Conservation (phyloP, 2,113 vertebrate genomes). For the Apodemus sylvaticus region DNA sequence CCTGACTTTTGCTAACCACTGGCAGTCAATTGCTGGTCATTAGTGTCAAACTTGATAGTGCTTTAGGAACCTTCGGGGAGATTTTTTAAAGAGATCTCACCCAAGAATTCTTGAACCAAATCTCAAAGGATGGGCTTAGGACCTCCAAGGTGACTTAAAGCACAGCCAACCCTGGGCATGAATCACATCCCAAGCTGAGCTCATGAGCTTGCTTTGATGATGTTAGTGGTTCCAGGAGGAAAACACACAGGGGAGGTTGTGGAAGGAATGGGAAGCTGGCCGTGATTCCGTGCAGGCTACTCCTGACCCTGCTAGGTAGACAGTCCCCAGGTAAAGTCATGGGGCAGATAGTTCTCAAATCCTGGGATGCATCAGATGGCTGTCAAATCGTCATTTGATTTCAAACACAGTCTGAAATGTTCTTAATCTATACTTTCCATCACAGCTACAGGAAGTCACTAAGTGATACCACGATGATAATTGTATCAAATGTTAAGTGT, state of each 20-base stretch:
- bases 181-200: not conserved
- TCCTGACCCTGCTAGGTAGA: not conserved
- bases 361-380: not conserved
- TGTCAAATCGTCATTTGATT: not conserved
- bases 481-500: not conserved
- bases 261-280: not conserved
- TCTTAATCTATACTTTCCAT: not conserved
- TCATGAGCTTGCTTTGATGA: not conserved
- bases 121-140: not conserved
- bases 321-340: not conserved
- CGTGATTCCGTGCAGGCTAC: not conserved
- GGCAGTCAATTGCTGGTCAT: not conserved
- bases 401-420: not conserved
- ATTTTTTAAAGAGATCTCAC: constrained; percentile 5
- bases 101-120: not conserved
- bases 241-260: not conserved
- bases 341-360: not conserved
- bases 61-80: not conserved
- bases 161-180: not conserved
- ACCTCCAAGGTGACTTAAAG: not conserved
- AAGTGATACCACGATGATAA: not conserved
- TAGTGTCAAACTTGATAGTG: not conserved
- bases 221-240: not conserved
- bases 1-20: accelerated
- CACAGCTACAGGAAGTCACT: not conserved